Conservation (phyloP, 30 jellyfish, hydroid and myxozoan genomes). For the Rhopilema esculentum region DNA sequence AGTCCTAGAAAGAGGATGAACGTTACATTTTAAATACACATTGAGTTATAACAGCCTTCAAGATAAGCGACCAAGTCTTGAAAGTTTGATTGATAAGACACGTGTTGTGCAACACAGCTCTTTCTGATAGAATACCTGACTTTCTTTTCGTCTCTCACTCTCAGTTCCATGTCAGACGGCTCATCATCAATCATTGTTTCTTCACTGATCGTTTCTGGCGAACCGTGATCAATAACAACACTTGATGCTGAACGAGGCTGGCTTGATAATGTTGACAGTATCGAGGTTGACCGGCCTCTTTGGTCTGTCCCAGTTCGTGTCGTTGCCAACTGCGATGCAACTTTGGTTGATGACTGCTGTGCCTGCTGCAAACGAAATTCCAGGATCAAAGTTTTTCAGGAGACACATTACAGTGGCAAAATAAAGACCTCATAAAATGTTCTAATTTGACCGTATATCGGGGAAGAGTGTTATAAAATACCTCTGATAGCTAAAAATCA, state of each 20-base stretch:
- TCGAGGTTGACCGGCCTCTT: conserved; percentile 85
- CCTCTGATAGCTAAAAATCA: too few species aligned
- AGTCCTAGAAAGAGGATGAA: conserved; percentile 39
- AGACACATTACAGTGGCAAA: too few species aligned
- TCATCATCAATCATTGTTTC: conserved; percentile 51
- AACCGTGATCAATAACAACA: conserved; percentile 61
- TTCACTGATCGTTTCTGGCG: conserved; percentile 77
- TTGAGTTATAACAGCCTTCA: too few species aligned
- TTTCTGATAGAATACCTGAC: conserved; percentile 48
- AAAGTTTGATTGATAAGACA: too few species aligned
- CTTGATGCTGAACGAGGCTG: conserved; percentile 84
- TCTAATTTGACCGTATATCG: too few species aligned
- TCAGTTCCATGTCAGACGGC: conserved; percentile 70
- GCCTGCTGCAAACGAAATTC: conserved; percentile 22
- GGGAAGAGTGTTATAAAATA: too few species aligned
- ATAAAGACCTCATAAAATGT: too few species aligned
- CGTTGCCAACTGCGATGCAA: conserved; percentile 62
- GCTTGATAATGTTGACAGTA: conserved; percentile 81
- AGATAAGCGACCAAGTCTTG: too few species aligned
- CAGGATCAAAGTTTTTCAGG: background rate
- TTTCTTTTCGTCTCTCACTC: conserved; percentile 69
- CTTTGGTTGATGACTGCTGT: conserved; percentile 50
- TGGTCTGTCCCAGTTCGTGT: conserved; percentile 68
- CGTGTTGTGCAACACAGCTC: background rate
- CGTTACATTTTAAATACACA: too few species aligned